Conservation (phyloP, 2,113 vertebrate species). For the Chaenocephalus aceratus region DNA sequence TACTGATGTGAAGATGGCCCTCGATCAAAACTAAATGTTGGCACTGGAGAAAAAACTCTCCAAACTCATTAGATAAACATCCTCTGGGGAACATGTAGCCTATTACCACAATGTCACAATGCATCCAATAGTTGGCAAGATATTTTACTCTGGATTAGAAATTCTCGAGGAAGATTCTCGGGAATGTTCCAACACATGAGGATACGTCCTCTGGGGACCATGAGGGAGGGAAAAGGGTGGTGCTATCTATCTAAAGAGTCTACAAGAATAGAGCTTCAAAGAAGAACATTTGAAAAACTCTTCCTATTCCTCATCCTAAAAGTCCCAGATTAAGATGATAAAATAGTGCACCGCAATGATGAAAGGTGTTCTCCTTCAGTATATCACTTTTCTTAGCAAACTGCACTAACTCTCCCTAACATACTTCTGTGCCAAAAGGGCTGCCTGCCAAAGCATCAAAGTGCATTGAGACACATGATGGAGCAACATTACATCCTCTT, state of each 20-base stretch:
- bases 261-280: no score
- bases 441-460: constrained; percentile 39
- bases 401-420: constrained; percentile 11
- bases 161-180: no score
- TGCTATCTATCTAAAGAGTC: no score
- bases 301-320: no score
- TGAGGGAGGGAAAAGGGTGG: background rate
- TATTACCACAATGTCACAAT: no score
- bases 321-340: constrained; percentile 13
- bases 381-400: background rate
- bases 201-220: background rate
- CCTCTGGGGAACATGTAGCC: no score
- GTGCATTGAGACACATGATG: constrained; percentile 5
- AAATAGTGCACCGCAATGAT: constrained; percentile 8
- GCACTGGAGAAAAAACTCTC: no score
- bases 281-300: background rate
- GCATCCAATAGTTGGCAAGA: background rate
- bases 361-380: background rate
- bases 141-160: background rate
- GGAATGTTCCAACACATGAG: background rate
- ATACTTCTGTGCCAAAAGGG: constrained; percentile 21
- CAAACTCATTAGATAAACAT: background rate
- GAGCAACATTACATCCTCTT: background rate
- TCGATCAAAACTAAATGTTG: no score
- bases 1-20: no score